phyloP scores from a whole-genome alignment of 2,113 vertebrate genomes.

The Pteropus alecto region DNA sequence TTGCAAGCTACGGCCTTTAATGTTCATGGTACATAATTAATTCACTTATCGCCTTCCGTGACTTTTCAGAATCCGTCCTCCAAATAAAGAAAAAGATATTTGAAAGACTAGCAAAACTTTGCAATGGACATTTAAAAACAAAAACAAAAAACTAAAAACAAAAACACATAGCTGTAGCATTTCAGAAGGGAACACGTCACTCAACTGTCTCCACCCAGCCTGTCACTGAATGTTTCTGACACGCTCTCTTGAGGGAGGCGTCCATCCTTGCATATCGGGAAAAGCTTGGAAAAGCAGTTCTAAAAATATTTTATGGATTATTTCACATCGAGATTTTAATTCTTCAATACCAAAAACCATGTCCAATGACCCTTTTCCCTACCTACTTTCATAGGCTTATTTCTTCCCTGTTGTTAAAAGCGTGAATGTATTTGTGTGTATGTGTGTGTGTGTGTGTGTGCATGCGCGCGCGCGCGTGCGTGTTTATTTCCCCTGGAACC shows the following conservation, averaged over 20 bases:
- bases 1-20: accelerated
- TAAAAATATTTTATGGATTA: background rate
- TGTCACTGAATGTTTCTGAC: accelerated
- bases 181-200: background rate
- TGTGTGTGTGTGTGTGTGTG: no score
- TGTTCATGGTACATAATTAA: background rate
- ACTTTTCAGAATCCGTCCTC: background rate
- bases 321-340: background rate
- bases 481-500: background rate
- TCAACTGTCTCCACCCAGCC: accelerated
- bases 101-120: background rate
- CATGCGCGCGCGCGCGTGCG: background rate
- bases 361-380: background rate
- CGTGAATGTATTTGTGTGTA: no score
- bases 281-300: background rate
- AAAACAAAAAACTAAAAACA: no score
- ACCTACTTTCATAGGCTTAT: background rate
- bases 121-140: no score
- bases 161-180: accelerated
- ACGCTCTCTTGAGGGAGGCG: accelerated
- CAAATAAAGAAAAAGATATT: conserved; percentile 21
- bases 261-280: background rate
- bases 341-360: background rate
- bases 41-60: background rate
- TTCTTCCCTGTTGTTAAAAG: background rate